These are phyloP conservation scores for Hirundichthys speculiger DNA, from an alignment of 2,113 vertebrate genomes.

Conservation along the genomic window DNA sequence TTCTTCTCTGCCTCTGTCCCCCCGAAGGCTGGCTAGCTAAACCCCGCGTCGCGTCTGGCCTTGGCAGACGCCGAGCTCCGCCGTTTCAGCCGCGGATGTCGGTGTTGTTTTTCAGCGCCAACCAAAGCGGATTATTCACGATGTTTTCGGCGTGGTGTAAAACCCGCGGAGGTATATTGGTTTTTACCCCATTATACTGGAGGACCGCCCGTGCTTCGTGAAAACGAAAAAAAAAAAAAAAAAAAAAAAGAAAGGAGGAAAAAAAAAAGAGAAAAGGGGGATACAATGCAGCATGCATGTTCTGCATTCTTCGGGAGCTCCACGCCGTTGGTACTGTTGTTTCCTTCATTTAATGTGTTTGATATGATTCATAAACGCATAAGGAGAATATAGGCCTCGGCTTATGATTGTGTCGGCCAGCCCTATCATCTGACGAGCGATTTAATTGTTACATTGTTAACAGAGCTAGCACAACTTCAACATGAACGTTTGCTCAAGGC, in stretches of 20 bases:
- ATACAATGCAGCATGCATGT: constrained; percentile 78
- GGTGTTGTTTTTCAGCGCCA: constrained; percentile 40
- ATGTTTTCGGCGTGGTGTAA: constrained; percentile 71
- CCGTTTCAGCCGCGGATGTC: constrained; percentile 51
- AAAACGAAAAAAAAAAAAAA: constrained; percentile 65
- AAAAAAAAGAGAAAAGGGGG: constrained; percentile 23
- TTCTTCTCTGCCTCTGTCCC: constrained; percentile 73
- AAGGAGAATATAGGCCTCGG: constrained; percentile 68
- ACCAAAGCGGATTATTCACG: constrained; percentile 74
- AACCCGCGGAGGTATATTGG: constrained; percentile 76
- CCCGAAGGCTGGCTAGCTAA: constrained; percentile 69
- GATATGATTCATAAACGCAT: constrained; percentile 59
- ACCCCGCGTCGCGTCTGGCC: constrained; percentile 72
- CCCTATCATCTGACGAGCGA: constrained; percentile 71
- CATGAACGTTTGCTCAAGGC: constrained; percentile 48
- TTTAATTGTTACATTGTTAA: constrained; percentile 79
- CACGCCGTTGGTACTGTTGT: constrained; percentile 73
- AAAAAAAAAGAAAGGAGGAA: too few species aligned
- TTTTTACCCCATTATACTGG: constrained; percentile 72
- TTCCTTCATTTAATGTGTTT: constrained; percentile 47
- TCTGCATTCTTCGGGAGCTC: constrained; percentile 72
- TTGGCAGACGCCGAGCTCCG: constrained; percentile 58
- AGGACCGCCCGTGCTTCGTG: constrained; percentile 76
- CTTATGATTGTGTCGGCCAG: constrained; percentile 71
- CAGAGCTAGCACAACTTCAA: constrained; percentile 73